Conservation (phyloP, 1,140 invertebrate genomes). For the Drosophila pectinifera region DNA sequence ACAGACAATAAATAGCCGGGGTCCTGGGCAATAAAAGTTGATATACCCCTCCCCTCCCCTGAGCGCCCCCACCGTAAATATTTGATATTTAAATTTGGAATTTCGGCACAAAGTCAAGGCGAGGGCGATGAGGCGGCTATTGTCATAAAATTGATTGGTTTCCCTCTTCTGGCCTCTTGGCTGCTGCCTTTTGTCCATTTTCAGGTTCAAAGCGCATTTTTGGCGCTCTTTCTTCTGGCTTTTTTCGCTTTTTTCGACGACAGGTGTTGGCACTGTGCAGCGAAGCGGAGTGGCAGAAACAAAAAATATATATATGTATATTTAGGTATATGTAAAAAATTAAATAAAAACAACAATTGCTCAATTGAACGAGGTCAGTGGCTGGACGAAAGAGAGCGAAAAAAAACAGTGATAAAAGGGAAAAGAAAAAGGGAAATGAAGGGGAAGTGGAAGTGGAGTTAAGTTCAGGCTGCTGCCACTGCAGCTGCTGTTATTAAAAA, state of each 20-base stretch:
- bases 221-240: conserved; percentile 10
- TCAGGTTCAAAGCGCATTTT: conserved; percentile 59
- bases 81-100: conserved; percentile 71
- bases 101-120: conserved; percentile 26
- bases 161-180: conserved; percentile 7
- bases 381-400: conserved; percentile 31
- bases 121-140: conserved; percentile 41
- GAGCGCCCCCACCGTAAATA: conserved; percentile 26
- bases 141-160: conserved; percentile 72
- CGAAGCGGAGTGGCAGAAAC: conserved; percentile 28
- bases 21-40: conserved; percentile 63
- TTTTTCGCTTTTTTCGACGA: background rate
- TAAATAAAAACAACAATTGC: conserved; percentile 48
- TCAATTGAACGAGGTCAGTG: conserved; percentile 64
- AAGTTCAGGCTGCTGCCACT: conserved; percentile 19
- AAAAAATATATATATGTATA: conserved; percentile 3
- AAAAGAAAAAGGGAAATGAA: conserved; percentile 23
- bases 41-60: conserved; percentile 21
- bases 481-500: conserved; percentile 66
- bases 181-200: conserved; percentile 27
- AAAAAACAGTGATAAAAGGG: conserved; percentile 6
- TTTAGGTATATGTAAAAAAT: conserved; percentile 25
- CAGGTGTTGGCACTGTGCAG: conserved; percentile 54
- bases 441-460: conserved; percentile 32
- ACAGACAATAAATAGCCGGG: conserved; percentile 66